Evolutionary conservation across 2,113 vertebrate genomes (phyloP).

Genomic region (Apus apus): DNA sequence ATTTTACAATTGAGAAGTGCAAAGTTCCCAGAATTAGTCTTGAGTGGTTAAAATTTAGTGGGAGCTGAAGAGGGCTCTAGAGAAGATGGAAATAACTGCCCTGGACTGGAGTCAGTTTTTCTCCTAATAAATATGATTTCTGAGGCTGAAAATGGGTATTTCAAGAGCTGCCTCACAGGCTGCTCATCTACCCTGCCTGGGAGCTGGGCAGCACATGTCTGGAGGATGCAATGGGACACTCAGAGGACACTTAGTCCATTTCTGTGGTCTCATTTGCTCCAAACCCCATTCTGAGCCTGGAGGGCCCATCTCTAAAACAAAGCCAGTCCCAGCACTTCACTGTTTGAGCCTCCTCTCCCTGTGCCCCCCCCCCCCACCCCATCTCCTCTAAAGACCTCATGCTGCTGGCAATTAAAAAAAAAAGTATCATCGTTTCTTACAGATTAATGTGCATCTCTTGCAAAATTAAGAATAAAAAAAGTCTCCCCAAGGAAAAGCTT

Average conservation of each 20-base stretch:
- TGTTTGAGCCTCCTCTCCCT: neutral
- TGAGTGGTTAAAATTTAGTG: neutral
- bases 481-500: neutral
- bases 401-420: neutral
- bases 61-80: neutral
- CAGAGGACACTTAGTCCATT: neutral
- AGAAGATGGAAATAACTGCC: neutral
- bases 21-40: neutral
- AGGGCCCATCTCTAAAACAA: neutral
- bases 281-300: neutral
- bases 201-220: neutral
- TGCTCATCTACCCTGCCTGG: neutral
- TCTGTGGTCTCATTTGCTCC: neutral
- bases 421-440: neutral
- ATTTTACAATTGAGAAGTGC: neutral
- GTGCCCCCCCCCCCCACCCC: too few relatives aligned
- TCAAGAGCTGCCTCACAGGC: neutral
- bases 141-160: neutral
- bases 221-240: neutral
- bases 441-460: neutral
- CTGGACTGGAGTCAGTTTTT: neutral
- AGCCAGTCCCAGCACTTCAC: neutral
- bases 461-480: neutral
- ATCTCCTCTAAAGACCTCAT: neutral
- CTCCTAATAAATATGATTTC: neutral